A percentile compares a stretch with the other conserved stretches of the same genome.
phyloP scores from a whole-genome alignment of 2,113 vertebrate species.

The Pachypanchax playfairii region DNA sequence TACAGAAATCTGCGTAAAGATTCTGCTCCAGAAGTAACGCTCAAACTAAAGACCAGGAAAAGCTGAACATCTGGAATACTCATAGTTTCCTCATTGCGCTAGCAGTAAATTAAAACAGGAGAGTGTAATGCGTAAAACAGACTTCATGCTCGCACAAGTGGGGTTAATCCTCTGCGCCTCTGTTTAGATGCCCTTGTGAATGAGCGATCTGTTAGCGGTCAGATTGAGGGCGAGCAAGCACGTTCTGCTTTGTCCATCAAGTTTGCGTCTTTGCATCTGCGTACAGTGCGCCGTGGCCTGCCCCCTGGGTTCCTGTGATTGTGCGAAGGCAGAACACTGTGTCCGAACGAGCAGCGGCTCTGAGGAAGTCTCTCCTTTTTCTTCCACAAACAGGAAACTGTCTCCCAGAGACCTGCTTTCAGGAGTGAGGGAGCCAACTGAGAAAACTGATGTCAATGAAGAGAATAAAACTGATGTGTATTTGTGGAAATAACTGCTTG shows the following conservation, averaged over 20 bases:
- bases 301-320: constrained; percentile 82
- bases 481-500: constrained; percentile 34
- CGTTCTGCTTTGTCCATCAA: constrained; percentile 22
- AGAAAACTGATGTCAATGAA: constrained; percentile 24
- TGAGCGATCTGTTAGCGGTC: constrained; percentile 27
- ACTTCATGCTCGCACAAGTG: constrained; percentile 14
- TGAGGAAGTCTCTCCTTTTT: constrained; percentile 79
- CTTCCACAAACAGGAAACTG: constrained; percentile 80
- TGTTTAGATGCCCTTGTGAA: constrained; percentile 7
- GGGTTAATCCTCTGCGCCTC: constrained; percentile 11
- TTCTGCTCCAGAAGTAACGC: constrained; percentile 7
- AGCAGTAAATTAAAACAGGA: constrained; percentile 67
- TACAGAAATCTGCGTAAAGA: not conserved
- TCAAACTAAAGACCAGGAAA: constrained; percentile 27
- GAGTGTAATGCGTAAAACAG: constrained; percentile 76
- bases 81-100: constrained; percentile 57
- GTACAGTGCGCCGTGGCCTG: constrained; percentile 35
- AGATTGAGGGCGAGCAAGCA: constrained; percentile 15
- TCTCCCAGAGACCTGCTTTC: constrained; percentile 65
- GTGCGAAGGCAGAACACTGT: constrained; percentile 76
- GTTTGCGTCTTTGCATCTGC: constrained; percentile 12
- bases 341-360: constrained; percentile 71
- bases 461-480: constrained; percentile 32
- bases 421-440: constrained; percentile 37
- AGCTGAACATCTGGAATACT: constrained; percentile 68